These are phyloP conservation scores for Orycteropus afer DNA, from an alignment of 2,113 vertebrate genomes.

Conservation along the genomic window DNA sequence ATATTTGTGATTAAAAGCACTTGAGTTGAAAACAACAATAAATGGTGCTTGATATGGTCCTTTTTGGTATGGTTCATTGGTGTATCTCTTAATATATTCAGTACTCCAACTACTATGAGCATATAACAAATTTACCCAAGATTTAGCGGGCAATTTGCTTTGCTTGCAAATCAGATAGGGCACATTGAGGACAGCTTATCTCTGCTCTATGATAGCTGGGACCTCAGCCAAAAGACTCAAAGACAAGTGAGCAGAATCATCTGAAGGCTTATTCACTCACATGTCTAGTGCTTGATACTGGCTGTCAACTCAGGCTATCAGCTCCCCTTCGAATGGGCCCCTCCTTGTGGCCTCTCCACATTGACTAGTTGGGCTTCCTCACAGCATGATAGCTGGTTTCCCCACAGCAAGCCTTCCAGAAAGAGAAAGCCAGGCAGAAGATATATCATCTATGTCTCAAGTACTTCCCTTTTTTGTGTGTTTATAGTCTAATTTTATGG, in stretches of 20 bases:
- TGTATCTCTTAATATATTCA: not conserved
- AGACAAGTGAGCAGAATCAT: not conserved
- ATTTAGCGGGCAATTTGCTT: not conserved
- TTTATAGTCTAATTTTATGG: not conserved
- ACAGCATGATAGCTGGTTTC: not conserved
- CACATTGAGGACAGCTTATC: not conserved
- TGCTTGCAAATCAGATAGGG: not conserved
- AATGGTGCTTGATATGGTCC: not conserved
- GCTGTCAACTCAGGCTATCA: not conserved
- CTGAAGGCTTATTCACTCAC: not conserved
- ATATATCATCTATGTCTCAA: not conserved
- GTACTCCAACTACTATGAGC: not conserved
- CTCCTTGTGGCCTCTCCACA: not conserved
- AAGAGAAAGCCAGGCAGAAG: not conserved
- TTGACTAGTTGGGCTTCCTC: not conserved
- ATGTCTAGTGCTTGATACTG: not conserved
- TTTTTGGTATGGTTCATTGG: not conserved
- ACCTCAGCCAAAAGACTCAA: not conserved
- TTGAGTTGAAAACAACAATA: not conserved
- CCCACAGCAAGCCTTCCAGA: not conserved
- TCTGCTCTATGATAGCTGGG: not conserved
- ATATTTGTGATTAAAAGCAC: not conserved
- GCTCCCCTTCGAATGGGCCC: not conserved
- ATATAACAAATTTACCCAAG: not conserved
- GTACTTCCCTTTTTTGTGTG: not conserved